phyloP scores from a whole-genome alignment of 2,113 vertebrate genomes.

The Irena cyanogastra region DNA sequence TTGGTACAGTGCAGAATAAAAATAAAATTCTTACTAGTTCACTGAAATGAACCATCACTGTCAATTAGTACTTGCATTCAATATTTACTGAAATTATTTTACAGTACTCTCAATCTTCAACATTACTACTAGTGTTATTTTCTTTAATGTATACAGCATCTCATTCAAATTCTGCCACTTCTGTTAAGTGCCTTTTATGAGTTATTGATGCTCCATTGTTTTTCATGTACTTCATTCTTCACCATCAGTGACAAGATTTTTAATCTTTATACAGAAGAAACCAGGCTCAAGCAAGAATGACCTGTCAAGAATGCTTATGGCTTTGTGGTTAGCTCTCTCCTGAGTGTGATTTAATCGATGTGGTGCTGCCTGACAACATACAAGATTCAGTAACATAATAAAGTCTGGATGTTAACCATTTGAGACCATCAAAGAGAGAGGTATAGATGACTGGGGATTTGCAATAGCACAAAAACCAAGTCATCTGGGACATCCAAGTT shows the following conservation, averaged over 20 bases:
- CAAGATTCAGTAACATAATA: slow-evolving; percentile 30
- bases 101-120: not conserved
- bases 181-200: slow-evolving; percentile 45
- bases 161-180: slow-evolving; percentile 32
- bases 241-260: slow-evolving; percentile 65
- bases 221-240: slow-evolving; percentile 49
- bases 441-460: not conserved
- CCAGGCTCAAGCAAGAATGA: slow-evolving; percentile 46
- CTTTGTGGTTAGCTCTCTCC: slow-evolving; percentile 53
- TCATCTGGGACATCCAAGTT: not conserved
- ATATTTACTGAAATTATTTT: not conserved
- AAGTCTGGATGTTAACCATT: slow-evolving; percentile 41
- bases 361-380: slow-evolving; percentile 41
- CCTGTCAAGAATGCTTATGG: slow-evolving; percentile 70
- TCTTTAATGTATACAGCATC: not conserved
- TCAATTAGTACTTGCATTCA: slow-evolving; percentile 18
- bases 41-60: slow-evolving; percentile 17
- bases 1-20: not conserved
- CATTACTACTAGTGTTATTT: not conserved
- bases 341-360: slow-evolving; percentile 47
- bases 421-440: not conserved
- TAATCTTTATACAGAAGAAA: slow-evolving; percentile 59
- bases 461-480: not conserved
- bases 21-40: not conserved
- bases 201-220: slow-evolving; percentile 41